A percentile compares a stretch with the other conserved stretches of the same genome.
These are phyloP conservation scores for Hydra vulgaris DNA, from an alignment of 30 jellyfish, hydroid and myxozoan genomes.

Conservation along the genomic window DNA sequence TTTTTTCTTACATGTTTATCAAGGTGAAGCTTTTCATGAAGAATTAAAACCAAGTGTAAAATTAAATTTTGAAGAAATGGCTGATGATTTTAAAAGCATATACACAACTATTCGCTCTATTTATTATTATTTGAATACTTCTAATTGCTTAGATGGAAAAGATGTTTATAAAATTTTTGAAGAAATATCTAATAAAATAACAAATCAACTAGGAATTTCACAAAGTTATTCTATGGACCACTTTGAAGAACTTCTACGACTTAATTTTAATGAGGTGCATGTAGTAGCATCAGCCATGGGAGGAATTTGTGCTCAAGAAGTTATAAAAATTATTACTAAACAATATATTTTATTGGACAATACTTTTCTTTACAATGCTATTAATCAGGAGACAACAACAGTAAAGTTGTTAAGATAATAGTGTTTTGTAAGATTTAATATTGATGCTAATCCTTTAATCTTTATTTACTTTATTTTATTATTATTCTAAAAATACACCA, in stretches of 20 bases:
- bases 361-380: conserved; percentile 53
- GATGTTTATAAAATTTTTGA: background rate
- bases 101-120: conserved; percentile 18
- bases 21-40: conserved; percentile 17
- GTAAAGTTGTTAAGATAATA: conserved; percentile 26
- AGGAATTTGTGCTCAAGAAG: conserved; percentile 66
- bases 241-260: conserved; percentile 12
- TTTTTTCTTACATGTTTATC: conserved; percentile 8
- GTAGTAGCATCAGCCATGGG: conserved; percentile 20
- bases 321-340: conserved; percentile 57
- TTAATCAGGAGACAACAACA: conserved; percentile 47
- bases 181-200: too few species aligned
- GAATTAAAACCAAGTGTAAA: conserved; percentile 4
- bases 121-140: background rate
- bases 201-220: background rate
- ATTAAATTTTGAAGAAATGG: background rate
- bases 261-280: conserved; percentile 12
- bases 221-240: background rate
- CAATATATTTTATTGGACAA: conserved; percentile 70
- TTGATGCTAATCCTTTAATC: background rate
- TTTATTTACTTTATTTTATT: background rate
- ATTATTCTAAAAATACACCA: too few species aligned
- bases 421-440: background rate
- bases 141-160: background rate
- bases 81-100: background rate